Conservation (phyloP, 2,888 invertebrate genomes). For the Matsumyia berberina region DNA sequence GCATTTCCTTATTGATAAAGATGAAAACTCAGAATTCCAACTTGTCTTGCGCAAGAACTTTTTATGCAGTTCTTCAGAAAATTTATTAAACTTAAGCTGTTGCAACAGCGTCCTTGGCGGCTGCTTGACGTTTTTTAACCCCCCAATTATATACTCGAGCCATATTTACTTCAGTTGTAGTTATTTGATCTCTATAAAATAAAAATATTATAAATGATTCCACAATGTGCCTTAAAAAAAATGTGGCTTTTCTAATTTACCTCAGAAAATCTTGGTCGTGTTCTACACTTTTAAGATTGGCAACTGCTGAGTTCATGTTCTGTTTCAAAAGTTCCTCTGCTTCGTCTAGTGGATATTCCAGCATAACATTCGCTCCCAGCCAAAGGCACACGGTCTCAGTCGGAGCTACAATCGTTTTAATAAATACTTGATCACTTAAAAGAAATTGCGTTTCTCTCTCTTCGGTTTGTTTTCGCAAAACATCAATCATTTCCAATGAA, state of each 20-base stretch:
- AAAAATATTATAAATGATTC: neutral
- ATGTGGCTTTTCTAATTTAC: conserved; percentile 83
- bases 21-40: neutral
- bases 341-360: conserved; percentile 96
- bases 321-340: conserved; percentile 93
- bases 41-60: neutral
- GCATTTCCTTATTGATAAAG: conserved; percentile 4
- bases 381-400: conserved; percentile 94
- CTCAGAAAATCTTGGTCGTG: conserved; percentile 96
- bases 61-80: neutral
- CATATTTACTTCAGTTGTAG: conserved; percentile 99
- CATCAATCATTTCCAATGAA: conserved; percentile 95
- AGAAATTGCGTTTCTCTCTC: conserved; percentile 94
- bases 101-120: conserved; percentile 84
- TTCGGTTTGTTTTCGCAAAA: conserved; percentile 92
- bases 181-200: conserved; percentile 95
- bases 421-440: conserved; percentile 95
- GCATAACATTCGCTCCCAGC: conserved; percentile 97
- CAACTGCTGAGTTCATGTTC: conserved; percentile 93
- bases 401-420: conserved; percentile 93
- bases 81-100: conserved; percentile 40
- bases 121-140: conserved; percentile 94
- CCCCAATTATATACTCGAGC: conserved; percentile 99
- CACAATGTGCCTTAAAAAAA: too few species aligned
- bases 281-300: conserved; percentile 93